Evolutionary conservation across 2,113 vertebrate species (phyloP).

Genomic region (Scortum barcoo): DNA sequence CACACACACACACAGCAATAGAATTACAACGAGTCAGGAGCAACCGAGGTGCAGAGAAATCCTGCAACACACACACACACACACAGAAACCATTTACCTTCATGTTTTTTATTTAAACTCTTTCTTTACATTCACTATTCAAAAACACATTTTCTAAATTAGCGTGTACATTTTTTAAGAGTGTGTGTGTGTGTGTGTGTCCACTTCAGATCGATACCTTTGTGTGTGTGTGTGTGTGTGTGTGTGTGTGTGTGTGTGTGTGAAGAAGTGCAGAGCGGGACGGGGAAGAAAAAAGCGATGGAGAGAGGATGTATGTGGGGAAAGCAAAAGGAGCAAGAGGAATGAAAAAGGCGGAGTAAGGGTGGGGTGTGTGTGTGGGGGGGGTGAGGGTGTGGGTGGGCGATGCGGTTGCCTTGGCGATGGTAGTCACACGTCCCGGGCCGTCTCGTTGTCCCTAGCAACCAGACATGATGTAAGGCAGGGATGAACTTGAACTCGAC

Average conservation of each 20-base stretch:
- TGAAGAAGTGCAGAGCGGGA: constrained; percentile 84
- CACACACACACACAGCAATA: constrained; percentile 64
- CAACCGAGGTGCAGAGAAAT: constrained; percentile 38
- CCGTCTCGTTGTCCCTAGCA: constrained; percentile 96
- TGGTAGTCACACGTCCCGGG: constrained; percentile 98
- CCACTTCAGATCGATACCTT: neutral
- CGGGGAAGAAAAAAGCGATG: constrained; percentile 30
- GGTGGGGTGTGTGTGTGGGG: too few species aligned
- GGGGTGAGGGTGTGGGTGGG: constrained; percentile 78
- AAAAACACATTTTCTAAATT: constrained; percentile 49
- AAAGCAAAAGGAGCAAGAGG: constrained; percentile 78
- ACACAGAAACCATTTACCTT: constrained; percentile 11
- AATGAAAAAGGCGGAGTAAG: neutral
- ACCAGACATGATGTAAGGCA: constrained; percentile 99
- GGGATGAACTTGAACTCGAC: constrained; percentile 98
- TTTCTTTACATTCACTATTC: constrained; percentile 40
- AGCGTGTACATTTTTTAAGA: constrained; percentile 32
- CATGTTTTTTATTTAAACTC: constrained; percentile 52
- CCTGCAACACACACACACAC: constrained; percentile 45
- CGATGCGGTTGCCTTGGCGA: constrained; percentile 88
- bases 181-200: constrained; percentile 73
- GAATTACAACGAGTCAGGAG: constrained; percentile 76
- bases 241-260: constrained; percentile 80
- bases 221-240: constrained; percentile 64
- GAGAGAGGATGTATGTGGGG: constrained; percentile 70